Base-by-base conservation (phyloP, 2,113 vertebrate genomes). In the Stercorarius parasiticus region DNA sequence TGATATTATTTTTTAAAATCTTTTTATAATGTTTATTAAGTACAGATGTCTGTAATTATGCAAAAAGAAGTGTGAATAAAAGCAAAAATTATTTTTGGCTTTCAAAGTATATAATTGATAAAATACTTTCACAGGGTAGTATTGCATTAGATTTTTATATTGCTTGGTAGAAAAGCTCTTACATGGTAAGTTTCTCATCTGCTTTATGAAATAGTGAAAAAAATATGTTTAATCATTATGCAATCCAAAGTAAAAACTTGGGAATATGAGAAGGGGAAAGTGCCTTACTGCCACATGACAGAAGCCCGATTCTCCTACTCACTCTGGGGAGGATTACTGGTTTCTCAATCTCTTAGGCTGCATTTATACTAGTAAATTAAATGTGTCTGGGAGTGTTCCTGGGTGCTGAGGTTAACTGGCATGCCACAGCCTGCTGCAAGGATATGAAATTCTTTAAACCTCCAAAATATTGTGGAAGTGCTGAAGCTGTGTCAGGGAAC, bases 11-110 rank as follows among this genome's bases (percentile, higher is more conserved):
- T 78, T 43, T 0, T n/a, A 10, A 71, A 78, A 52, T 36, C 1
- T 59, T 95, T 90, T 91, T 82, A 49, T 49, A 49, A 36, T 69
- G 64, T 61, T 90, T 38, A 47, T 78, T 67, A 88, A 58, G 78
- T 89, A 70, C 2, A 56, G 3, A 22, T 86, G 16, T 40, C 77
- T 83, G 20, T 10, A 86, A 80, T 72, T 59, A 56, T 53, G 27
- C 53, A 61, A 92, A 85, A 5, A 74, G 19, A 36, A n/a, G 6
- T 12, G 23, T 50, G 43, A 93, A 82, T 83, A 83, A 94, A 88
- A 58, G 19, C 27, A 81, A 81, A 76, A 80, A 3, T 9, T 3
- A 53, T 83, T 90, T 88, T 70, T 85, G 32, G 15, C 56, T 93
- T 88, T 2, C 43, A 59, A 94, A 69, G 13, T 11, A 27, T 43